phyloP scores from a whole-genome alignment of 2,797 vertebrate genomes.

The Intellagama lesueurii region DNA sequence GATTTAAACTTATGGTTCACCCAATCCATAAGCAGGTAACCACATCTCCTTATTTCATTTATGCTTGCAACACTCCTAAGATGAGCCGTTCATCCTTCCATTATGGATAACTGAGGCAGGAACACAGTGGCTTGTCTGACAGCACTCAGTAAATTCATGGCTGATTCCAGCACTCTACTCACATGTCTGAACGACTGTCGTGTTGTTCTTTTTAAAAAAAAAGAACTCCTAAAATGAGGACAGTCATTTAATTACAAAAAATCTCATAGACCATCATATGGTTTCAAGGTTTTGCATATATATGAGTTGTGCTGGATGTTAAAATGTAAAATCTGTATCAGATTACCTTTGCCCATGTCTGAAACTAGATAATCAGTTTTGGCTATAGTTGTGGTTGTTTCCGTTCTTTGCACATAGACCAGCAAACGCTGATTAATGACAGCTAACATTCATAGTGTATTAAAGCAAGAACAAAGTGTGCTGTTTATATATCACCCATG shows the following conservation, averaged over 20 bases:
- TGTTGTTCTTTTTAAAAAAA: neutral
- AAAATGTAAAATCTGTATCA: neutral
- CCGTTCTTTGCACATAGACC: neutral
- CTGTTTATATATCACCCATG: no score
- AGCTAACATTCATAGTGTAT: neutral
- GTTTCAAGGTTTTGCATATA: neutral
- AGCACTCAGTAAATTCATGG: conserved; percentile 2
- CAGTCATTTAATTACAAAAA: neutral
- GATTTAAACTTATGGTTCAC: conserved; percentile 38
- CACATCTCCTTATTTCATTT: conserved; percentile 37
- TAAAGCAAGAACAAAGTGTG: no score
- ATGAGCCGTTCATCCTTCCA: conserved; percentile 36
- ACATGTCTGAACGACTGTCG: neutral
- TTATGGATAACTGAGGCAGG: conserved; percentile 25
- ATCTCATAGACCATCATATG: neutral
- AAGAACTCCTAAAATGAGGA: neutral
- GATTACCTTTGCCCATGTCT: neutral
- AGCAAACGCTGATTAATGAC: neutral
- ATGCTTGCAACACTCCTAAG: conserved; percentile 6
- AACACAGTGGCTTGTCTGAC: conserved; percentile 17
- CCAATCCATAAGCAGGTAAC: conserved; percentile 32
- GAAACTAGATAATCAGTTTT: neutral
- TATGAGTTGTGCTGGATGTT: neutral
- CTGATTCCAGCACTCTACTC: neutral
- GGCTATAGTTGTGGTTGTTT: neutral